Conservation (phyloP, 2,797 vertebrate genomes). For the Artibeus lituratus region DNA sequence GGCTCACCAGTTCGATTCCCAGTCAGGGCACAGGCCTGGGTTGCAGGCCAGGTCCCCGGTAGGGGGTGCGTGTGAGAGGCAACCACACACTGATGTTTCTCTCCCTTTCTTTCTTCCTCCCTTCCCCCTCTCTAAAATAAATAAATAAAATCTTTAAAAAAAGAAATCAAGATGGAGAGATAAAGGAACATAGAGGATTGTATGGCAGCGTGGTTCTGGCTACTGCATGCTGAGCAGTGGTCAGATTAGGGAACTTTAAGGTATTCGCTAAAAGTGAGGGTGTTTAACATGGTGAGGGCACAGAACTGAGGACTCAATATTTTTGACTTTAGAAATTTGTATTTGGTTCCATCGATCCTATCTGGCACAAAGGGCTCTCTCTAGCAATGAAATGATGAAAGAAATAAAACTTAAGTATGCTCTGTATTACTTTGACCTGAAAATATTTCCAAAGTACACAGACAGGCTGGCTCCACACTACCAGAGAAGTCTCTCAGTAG, state of each 20-base stretch:
- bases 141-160: too few relatives aligned
- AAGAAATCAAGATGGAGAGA: background rate
- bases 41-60: too few relatives aligned
- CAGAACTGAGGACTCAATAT: background rate
- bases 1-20: too few relatives aligned
- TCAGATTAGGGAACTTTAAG: background rate
- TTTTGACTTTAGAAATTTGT: background rate
- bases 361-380: background rate
- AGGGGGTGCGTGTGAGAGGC: too few relatives aligned
- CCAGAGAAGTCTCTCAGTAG: background rate
- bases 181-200: background rate
- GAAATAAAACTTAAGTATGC: background rate
- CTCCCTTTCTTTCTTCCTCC: too few relatives aligned
- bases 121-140: too few relatives aligned
- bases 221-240: background rate
- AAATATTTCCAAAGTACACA: background rate
- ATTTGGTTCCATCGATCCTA: background rate
- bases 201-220: background rate
- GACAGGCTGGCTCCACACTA: background rate
- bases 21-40: too few relatives aligned
- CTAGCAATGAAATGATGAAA: background rate
- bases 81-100: too few relatives aligned
- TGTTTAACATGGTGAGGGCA: background rate
- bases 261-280: background rate
- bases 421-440: background rate